Conservation (phyloP, 2,113 vertebrate species). For the Todiramphus saurophagus region DNA sequence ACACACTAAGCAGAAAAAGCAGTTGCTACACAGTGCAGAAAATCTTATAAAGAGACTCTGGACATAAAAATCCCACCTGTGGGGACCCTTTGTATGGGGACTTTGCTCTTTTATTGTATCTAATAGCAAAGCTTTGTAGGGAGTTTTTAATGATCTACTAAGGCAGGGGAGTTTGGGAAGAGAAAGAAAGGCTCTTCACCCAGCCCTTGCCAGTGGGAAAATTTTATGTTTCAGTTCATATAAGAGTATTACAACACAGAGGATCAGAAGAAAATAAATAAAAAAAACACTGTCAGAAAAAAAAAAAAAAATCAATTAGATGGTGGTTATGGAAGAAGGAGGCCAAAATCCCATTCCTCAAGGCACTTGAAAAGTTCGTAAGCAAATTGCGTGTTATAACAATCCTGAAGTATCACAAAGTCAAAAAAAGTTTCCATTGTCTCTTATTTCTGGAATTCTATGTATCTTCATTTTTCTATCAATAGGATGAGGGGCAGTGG, state of each 20-base stretch:
- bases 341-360: background rate
- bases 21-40: background rate
- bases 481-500: too few species aligned
- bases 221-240: background rate
- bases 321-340: background rate
- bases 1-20: background rate
- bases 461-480: background rate
- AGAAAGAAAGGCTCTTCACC: background rate
- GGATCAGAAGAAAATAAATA: slow-evolving; percentile 5
- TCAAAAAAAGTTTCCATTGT: background rate
- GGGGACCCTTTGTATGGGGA: background rate
- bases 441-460: background rate
- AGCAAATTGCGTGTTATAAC: background rate
- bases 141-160: background rate
- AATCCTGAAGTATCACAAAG: background rate
- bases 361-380: background rate
- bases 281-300: background rate
- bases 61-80: background rate
- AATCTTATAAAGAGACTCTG: background rate
- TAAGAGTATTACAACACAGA: background rate
- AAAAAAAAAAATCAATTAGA: background rate
- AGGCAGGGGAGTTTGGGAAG: background rate
- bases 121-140: background rate
- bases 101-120: background rate
- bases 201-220: background rate